Base-by-base conservation (phyloP, 2,888 invertebrate genomes). In the Caenorhabditis virilis region DNA sequence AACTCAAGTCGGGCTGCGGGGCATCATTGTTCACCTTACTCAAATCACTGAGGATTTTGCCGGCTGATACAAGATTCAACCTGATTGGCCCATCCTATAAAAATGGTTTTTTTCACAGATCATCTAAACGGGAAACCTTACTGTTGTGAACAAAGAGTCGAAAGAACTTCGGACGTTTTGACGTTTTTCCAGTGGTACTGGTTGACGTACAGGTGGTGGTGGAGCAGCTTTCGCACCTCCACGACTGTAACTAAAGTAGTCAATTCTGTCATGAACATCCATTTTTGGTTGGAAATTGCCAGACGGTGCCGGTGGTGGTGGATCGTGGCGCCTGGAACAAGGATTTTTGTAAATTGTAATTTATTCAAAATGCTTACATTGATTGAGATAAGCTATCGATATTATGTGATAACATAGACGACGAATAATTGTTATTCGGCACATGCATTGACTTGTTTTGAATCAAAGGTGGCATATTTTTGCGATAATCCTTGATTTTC, bases 401-500 rank as follows among this genome's bases (percentile, higher is more conserved):
- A n/a, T n/a, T n/a, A 30, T 30, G 6, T 42, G 42, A 42, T 23
- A 42, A 5, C 2, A 2, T 23, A 2, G 23, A 5, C 13, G 7
- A 7, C 13, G 30, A 30, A n/a, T n/a, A n/a, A n/a, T n/a, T n/a
- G n/a, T n/a, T n/a, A n/a, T n/a, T n/a, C n/a, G n/a, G n/a, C n/a
- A n/a, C n/a, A n/a, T n/a, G n/a, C n/a, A n/a, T n/a, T n/a, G n/a
- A n/a, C n/a, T n/a, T n/a, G n/a, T n/a, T n/a, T n/a, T n/a, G n/a
- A n/a, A n/a, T n/a, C n/a, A n/a, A n/a, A n/a, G n/a, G n/a, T n/a
- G n/a, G n/a, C n/a, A n/a, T n/a, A 25, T 7, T 23, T 43, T 22
- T 23, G 36, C 38, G 39, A 39, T 45, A 2, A 15, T 27, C 70
- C 48, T 68, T 74, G 1, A 97, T 90, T 84, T 95, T 89, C 85